Conservation (phyloP, 2,888 invertebrate species). For the Dicranocentrus wangi region DNA sequence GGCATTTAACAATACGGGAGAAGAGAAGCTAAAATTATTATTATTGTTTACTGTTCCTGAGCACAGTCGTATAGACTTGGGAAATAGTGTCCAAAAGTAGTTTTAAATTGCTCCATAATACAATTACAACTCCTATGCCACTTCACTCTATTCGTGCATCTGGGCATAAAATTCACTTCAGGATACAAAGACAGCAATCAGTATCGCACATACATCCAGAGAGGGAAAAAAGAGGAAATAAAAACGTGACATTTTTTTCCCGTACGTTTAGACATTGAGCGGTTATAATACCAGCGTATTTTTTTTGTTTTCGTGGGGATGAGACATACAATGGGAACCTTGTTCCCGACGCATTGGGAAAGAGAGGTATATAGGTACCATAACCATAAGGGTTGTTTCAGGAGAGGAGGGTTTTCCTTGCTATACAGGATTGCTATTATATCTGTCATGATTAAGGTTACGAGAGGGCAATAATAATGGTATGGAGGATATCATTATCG, state of each 20-base stretch:
- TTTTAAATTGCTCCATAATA: slow-evolving; percentile 39
- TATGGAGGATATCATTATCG: too few species aligned
- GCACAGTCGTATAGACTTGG: not conserved
- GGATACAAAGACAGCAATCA: not conserved
- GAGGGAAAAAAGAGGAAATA: slow-evolving; percentile 14
- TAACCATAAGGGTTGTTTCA: too few species aligned
- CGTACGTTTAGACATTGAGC: not conserved
- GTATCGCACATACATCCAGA: not conserved
- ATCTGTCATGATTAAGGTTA: slow-evolving; percentile 9
- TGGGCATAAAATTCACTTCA: not conserved
- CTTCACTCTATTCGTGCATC: not conserved
- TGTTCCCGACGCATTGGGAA: too few species aligned
- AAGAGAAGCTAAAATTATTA: not conserved
- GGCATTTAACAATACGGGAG: too few species aligned
- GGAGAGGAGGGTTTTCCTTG: too few species aligned
- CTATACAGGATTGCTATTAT: too few species aligned
- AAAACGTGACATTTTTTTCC: slow-evolving; percentile 41
- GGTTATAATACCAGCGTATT: not conserved
- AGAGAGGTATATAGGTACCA: too few species aligned
- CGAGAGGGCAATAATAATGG: slow-evolving; percentile 4
- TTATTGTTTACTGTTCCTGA: slow-evolving; percentile 6
- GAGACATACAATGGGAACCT: too few species aligned
- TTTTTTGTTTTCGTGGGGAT: slow-evolving; percentile 25
- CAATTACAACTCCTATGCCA: slow-evolving; percentile 22
- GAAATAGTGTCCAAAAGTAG: slow-evolving; percentile 42